Conservation (phyloP, 2,888 invertebrate genomes). For the Cantharis rustica region DNA sequence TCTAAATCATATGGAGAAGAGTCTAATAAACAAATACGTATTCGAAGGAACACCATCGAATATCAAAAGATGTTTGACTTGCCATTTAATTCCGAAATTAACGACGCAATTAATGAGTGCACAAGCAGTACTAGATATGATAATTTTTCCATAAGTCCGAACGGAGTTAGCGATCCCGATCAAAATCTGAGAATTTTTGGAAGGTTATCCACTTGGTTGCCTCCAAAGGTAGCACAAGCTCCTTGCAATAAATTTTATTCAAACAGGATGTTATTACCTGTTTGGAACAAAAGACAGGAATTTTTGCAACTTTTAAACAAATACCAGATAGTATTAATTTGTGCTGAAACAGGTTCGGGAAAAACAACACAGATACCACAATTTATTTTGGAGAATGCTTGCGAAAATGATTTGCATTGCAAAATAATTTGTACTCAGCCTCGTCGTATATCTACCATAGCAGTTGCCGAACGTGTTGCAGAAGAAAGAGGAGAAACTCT, state of each 20-base stretch:
- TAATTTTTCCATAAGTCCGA: background rate
- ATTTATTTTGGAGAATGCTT: slow-evolving; percentile 80
- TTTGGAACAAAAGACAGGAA: slow-evolving; percentile 67
- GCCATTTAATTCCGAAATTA: slow-evolving; percentile 2
- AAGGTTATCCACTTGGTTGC: slow-evolving; percentile 15
- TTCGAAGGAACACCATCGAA: background rate
- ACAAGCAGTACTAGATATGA: background rate
- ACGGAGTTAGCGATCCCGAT: background rate
- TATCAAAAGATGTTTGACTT: slow-evolving; percentile 8
- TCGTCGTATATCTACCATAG: slow-evolving; percentile 85
- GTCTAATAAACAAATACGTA: slow-evolving; percentile 38
- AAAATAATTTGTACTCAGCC: slow-evolving; percentile 95
- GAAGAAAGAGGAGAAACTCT: slow-evolving; percentile 63
- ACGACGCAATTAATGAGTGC: background rate
- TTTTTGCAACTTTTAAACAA: slow-evolving; percentile 69
- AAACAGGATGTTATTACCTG: slow-evolving; percentile 71
- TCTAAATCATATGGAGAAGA: slow-evolving; percentile 83
- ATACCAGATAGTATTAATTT: slow-evolving; percentile 75
- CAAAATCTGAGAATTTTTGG: slow-evolving; percentile 18
- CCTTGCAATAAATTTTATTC: slow-evolving; percentile 62
- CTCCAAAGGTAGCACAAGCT: slow-evolving; percentile 47
- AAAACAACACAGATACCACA: slow-evolving; percentile 97
- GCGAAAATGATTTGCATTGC: slow-evolving; percentile 65
- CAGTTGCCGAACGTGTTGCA: slow-evolving; percentile 85
- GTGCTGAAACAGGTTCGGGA: slow-evolving; percentile 89